A percentile compares a stretch with the other conserved stretches of the same genome.
phyloP scores from a whole-genome alignment of 2,113 vertebrate species.

The Melanostigma gelatinosum region DNA sequence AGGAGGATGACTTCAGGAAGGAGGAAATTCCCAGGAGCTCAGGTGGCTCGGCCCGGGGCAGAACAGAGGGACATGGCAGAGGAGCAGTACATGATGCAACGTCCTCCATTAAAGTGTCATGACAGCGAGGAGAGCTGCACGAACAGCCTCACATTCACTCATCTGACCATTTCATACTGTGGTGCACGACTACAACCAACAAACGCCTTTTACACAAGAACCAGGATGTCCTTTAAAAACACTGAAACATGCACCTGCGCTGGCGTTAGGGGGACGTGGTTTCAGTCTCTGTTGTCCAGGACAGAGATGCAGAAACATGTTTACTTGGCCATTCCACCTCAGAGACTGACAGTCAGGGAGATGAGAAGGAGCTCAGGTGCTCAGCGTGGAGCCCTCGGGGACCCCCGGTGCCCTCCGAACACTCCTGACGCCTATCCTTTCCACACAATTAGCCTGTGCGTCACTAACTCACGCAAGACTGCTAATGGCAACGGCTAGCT shows the following conservation, averaged over 20 bases:
- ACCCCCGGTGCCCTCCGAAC: conserved; percentile 64
- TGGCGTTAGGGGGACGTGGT: neutral
- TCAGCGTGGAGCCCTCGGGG: conserved; percentile 56
- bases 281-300: conserved; percentile 51
- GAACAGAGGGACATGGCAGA: conserved; percentile 64
- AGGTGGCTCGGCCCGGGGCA: conserved; percentile 69
- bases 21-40: conserved; percentile 71
- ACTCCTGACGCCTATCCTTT: conserved; percentile 79
- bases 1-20: no score
- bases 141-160: conserved; percentile 22
- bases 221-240: neutral
- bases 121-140: conserved; percentile 29
- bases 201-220: neutral
- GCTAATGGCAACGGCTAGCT: conserved; percentile 83
- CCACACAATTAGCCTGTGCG: conserved; percentile 82
- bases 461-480: conserved; percentile 81
- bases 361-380: conserved; percentile 81
- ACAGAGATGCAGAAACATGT: conserved; percentile 71
- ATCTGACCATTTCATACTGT: conserved; percentile 36
- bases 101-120: conserved; percentile 65
- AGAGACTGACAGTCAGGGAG: conserved; percentile 82
- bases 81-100: conserved; percentile 74
- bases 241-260: neutral
- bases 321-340: conserved; percentile 84
- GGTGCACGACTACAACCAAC: neutral